Base-by-base conservation (phyloP, 2,888 invertebrate genomes). In the Scaptomyza tumidula region DNA sequence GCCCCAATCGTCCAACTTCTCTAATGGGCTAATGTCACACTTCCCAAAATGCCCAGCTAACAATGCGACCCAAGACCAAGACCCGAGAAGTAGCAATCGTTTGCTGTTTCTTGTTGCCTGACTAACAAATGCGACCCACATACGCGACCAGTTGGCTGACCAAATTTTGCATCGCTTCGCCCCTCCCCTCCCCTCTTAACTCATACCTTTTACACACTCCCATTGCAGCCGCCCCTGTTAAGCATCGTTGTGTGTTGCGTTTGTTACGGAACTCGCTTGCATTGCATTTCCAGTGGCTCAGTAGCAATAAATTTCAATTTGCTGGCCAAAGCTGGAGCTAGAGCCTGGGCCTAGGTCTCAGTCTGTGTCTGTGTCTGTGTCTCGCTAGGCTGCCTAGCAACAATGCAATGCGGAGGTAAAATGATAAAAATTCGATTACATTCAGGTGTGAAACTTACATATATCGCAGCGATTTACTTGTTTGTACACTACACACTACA, bases 381-480 rank as follows among this genome's bases (percentile, higher is more conserved):
- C 70, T 75, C 44, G 69, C 69, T 60, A 63, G 60, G 62, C 79
- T 65, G 82, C 87, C 78, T 80, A 80, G 80, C 89, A 88, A 78
- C 85, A 88, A 89, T 76, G 78, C 84, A 86, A 88, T 86, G 87
- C 87, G 89, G 89, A 88, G 83, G 85, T 88, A 83, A 88, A 88
- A 86, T 80, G 86, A 88, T 86, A 89, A 89, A 89, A 89, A 89
- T 87, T 89, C 87, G 87, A 86, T 88, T 87, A 87, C 82, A 88
- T 90, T 90, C 90, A 90, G 90, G 91, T 90, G 90, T 91, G 90
- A 90, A 90, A 91, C 87, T 70, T 88, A 86, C 80, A 76, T 79
- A 76, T 71, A 89, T 75, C 57, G 78, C 71, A 70, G 70, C 89
- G 71, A 85, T 89, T 87, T 84, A 75, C 87, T 81, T 80, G 85